Conservation (phyloP, 2,113 vertebrate species). For the Tyto alba region DNA sequence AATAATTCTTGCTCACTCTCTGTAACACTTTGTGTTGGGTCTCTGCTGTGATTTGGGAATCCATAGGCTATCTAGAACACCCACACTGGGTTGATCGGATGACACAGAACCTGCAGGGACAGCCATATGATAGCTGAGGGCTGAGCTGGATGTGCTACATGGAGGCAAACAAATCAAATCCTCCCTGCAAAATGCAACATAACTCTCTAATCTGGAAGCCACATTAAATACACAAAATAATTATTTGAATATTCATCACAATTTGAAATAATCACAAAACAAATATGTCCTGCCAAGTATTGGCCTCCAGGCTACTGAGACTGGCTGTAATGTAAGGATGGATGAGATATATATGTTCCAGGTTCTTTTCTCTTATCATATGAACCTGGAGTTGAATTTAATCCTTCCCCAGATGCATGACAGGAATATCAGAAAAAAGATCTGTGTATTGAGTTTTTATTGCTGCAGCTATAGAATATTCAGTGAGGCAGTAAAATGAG, state of each 20-base stretch:
- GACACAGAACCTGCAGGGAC: not conserved
- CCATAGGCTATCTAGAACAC: not conserved
- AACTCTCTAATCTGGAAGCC: not conserved
- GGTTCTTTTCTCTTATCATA: not conserved
- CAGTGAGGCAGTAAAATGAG: not conserved
- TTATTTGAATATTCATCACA: not conserved
- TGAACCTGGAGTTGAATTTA: not conserved
- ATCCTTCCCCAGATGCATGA: not conserved
- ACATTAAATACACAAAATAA: not conserved
- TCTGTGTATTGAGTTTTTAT: not conserved
- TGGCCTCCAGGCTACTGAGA: not conserved
- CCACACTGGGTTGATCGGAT: accelerated
- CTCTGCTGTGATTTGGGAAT: not conserved
- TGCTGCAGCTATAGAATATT: not conserved
- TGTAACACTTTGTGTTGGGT: not conserved
- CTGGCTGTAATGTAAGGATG: not conserved
- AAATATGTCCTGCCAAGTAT: not conserved
- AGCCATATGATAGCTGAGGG: not conserved
- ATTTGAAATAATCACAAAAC: not conserved
- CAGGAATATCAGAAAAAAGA: not conserved
- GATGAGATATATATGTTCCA: not conserved
- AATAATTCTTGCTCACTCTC: not conserved
- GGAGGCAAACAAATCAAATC: not conserved
- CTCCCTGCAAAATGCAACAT: not conserved
- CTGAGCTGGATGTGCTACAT: not conserved